Base-by-base conservation (phyloP, 2,888 invertebrate genomes). In the Drosophila sordidapex region DNA sequence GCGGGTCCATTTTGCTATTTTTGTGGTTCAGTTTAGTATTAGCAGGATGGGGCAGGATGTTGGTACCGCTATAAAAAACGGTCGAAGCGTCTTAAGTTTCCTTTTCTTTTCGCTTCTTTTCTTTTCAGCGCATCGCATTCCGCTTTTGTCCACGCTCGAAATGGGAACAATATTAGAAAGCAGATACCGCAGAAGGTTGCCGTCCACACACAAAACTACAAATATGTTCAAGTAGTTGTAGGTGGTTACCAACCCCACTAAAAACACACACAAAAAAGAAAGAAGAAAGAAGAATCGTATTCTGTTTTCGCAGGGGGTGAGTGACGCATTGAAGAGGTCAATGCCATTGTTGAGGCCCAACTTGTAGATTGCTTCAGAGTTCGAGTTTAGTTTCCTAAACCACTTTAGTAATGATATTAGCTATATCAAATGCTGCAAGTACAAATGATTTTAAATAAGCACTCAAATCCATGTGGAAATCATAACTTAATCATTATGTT, bases 41-140 rank as follows among this genome's bases (percentile, higher is more conserved):
- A 57, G 53, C 46, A 60, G 68, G 54, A 76, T 74, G 81, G 79
- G 80, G 79, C 91, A 89, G 89, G 89, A 89, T 89, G 90, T 89
- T 82, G 90, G 88, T 89, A 90, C 89, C 89, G 91, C 89, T 89
- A 89, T 86, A 89, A 87, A 60, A 58, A 82, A 87, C 81, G 82
- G 60, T 83, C 81, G 76, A 73, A 72, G 71, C 90, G 81, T 89
- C 86, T 89, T 89, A 83, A 76, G 84, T 90, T 90, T 90, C 90
- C 86, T 79, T 76, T 85, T 83, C 68, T 74, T 49, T 54, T 58
- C 51, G 31, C 15, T 15, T 25, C 46, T 46, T 56, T 54, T 58
- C 51, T 29, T 27, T 58, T 51, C 72, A 68, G 54, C 60, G 49
- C 64, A 46, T 65, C 54, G 43, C 46, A 57, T 59, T 66, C 46